Base-by-base conservation (phyloP, 2,797 vertebrate genomes). In the Macroramphosus scolopax region DNA sequence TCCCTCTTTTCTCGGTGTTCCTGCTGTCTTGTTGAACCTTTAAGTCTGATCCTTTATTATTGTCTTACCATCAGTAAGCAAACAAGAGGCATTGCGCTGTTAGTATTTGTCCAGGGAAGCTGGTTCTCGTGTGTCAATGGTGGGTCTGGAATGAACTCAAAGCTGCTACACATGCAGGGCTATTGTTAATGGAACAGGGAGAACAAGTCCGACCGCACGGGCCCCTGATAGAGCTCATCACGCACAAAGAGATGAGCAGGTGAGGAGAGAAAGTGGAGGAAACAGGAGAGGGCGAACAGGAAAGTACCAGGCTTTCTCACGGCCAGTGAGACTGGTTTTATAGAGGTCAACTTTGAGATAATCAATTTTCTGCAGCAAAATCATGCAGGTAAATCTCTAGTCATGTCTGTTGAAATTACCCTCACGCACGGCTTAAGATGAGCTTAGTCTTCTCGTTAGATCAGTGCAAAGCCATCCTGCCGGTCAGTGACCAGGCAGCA, bases 121-220 rank as follows among this genome's bases (percentile, higher is more conserved):
- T 28, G 39, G 34, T 33, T 54, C 37, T 59, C 9, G 3, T 35
- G 35, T 52, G 44, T 72, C 52, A 55, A 11, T 22, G 35, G 13
- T 31, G 34, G 50, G 46, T 62, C 58, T 60, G 52, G 56, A 68
- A 36, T 56, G 46, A 72, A 65, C 47, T 61, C 24, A 22, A 38
- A 55, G 50, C 25, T 13, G 15, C 37, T 67, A 74, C 64, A 51
- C 70, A 77, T 76, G 56, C 35, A 4, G 63, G 58, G 42, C 63
- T 78, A 81, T 86, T 87, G 84, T 84, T 48, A 54, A 32, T 43
- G 35, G 46, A 82, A 85, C 84, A 18, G 70, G 82, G 65, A 61
- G 69, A 87, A 82, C 85, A 9, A 59, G 85, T 87, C 55, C 8
- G 17, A 66, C 78, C 50, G 51, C 72, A 38, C 6, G 1, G 20